Conservation (phyloP, 2,113 vertebrate genomes). For the Scolopax mira region DNA sequence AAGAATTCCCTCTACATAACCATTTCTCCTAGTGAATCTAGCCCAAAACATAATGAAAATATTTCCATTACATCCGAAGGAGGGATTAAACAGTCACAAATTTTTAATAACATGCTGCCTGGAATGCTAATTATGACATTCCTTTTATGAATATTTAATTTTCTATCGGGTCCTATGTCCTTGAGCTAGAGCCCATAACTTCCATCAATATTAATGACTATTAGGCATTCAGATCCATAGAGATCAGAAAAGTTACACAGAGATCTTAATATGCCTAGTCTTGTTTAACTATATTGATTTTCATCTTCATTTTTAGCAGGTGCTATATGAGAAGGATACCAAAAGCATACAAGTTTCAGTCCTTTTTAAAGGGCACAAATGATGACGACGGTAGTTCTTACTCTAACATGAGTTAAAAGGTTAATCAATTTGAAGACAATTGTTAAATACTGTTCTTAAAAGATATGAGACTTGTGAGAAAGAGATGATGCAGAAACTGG, state of each 20-base stretch:
- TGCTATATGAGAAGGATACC: not conserved
- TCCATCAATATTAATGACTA: constrained; percentile 25
- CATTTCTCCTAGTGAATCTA: not conserved
- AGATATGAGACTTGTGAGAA: not conserved
- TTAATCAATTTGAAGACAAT: not conserved
- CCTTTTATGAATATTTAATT: constrained; percentile 43
- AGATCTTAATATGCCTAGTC: not conserved
- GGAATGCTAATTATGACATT: not conserved
- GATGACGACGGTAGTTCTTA: not conserved
- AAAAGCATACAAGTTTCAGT: not conserved
- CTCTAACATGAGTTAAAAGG: not conserved
- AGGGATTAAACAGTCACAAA: not conserved
- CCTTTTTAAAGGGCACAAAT: not conserved
- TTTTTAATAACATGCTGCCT: not conserved
- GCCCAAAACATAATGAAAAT: not conserved
- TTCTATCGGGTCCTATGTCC: not conserved
- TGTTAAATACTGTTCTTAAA: not conserved
- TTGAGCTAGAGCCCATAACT: not conserved
- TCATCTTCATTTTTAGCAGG: not conserved
- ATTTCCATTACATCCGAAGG: not conserved
- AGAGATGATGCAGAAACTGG: not conserved
- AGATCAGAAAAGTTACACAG: not conserved
- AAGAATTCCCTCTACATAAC: not conserved
- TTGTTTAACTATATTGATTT: constrained; percentile 2
- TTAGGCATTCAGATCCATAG: not conserved